Evolutionary conservation across 1,140 invertebrate species (phyloP), one percentile per base, ranked within the genome.

Genomic region (Megalopta genalis): DNA sequence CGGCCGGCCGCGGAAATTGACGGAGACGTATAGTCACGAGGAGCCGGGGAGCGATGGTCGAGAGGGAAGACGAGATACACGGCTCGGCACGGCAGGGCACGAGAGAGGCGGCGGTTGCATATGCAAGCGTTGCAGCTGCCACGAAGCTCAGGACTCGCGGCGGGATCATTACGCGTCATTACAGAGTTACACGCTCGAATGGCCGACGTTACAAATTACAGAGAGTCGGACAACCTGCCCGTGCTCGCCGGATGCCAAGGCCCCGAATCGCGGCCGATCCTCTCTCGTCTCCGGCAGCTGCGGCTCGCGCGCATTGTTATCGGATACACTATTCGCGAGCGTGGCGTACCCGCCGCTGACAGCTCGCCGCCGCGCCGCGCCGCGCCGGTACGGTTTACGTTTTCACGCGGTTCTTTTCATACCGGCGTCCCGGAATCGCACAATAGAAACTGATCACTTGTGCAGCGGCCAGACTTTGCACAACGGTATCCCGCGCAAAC

Each of bases 131-230:
- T n/a, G 82, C 80, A 78, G 66, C 66, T 69, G 75, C 70, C 81
- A 72, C 76, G 68, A 70, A 32, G 39, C 71, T 54, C 67, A 49
- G 25, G 54, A 76, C 83, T 85, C 74, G 74, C 70, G 82, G 82
- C 85, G 82, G 77, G 83, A 74, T 86, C 86, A 86, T 87, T 87
- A 87, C 85, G 76, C 86, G 75, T 86, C 80, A 87, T 87, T 87
- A 87, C 85, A 64, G 85, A 86, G 85, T 87, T 87, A 85, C 86
- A 87, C 85, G 86, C 82, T 87, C 82, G 86, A 86, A 81, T 87
- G 74, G 85, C 66, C 85, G 86, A 85, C 79, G 85, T 84, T 86
- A 86, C 85, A 87, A 87, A 87, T 87, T 86, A 87, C 83, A 87
- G 85, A 86, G 80, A 68, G 80, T 75, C 64, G 66, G 70, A 60